Conservation (phyloP, 2,113 vertebrate species). For the Zosterops borbonicus region DNA sequence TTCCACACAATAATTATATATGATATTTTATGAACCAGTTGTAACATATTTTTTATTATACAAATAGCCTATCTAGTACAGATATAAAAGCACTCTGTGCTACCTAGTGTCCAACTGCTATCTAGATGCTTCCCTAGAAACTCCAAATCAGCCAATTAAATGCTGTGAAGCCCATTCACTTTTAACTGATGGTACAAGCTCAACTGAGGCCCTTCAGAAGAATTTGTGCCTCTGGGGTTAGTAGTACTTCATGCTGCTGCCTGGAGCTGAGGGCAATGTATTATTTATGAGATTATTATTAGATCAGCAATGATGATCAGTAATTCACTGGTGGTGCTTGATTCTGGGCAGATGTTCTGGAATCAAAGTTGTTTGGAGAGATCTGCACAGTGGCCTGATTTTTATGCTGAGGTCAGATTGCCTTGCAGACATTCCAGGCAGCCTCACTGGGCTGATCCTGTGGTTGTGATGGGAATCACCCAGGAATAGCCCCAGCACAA, state of each 20-base stretch:
- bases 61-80: not conserved
- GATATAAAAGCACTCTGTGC: not conserved
- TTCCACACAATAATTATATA: not conserved
- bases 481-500: not conserved
- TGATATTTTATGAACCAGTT: not conserved
- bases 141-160: slow-evolving; percentile 1
- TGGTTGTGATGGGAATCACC: not conserved
- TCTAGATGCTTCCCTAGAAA: not conserved
- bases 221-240: slow-evolving; percentile 21
- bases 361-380: not conserved
- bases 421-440: not conserved
- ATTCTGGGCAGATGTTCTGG: slow-evolving; percentile 44
- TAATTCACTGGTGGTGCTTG: slow-evolving; percentile 29
- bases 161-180: not conserved
- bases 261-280: not conserved
- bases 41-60: not conserved
- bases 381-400: not conserved
- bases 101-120: not conserved
- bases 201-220: slow-evolving; percentile 39
- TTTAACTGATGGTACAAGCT: slow-evolving; percentile 37
- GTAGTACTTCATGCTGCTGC: slow-evolving; percentile 10
- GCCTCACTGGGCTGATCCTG: not conserved
- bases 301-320: slow-evolving; percentile 34
- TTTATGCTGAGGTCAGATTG: not conserved
- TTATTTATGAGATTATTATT: slow-evolving; percentile 47